phyloP scores from a whole-genome alignment of 2,113 vertebrate genomes.

The Alligator mississippiensis region DNA sequence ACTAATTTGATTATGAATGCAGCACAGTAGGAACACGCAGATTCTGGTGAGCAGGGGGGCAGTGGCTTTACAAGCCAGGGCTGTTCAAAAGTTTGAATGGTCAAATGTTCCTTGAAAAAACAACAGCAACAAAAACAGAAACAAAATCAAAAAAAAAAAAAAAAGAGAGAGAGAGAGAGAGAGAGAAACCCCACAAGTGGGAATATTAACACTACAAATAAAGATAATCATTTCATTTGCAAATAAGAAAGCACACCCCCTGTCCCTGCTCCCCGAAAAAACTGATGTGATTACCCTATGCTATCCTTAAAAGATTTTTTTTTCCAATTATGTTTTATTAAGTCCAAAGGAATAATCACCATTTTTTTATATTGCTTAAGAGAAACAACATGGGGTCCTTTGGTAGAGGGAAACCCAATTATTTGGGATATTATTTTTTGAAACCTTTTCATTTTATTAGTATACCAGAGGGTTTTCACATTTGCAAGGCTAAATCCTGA shows the following conservation, averaged over 20 bases:
- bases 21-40: conserved; percentile 69
- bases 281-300: conserved; percentile 18
- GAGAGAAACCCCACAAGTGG: not conserved
- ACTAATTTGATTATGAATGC: conserved; percentile 83
- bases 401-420: conserved; percentile 77
- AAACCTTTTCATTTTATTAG: conserved; percentile 81
- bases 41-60: conserved; percentile 62
- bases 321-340: conserved; percentile 81
- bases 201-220: conserved; percentile 50
- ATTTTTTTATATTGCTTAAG: conserved; percentile 76
- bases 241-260: conserved; percentile 15
- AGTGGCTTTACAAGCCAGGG: conserved; percentile 57
- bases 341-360: conserved; percentile 84
- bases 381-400: conserved; percentile 82
- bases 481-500: conserved; percentile 72
- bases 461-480: conserved; percentile 79
- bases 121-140: not conserved
- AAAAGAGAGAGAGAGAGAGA: not conserved
- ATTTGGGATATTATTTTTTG: conserved; percentile 81
- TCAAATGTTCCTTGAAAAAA: not conserved
- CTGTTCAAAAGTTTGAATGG: conserved; percentile 73
- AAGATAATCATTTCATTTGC: conserved; percentile 39
- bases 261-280: conserved; percentile 13
- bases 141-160: not conserved
- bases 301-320: conserved; percentile 69